phyloP scores from a whole-genome alignment of 2,888 invertebrate genomes.

The Drosophila conformis region DNA sequence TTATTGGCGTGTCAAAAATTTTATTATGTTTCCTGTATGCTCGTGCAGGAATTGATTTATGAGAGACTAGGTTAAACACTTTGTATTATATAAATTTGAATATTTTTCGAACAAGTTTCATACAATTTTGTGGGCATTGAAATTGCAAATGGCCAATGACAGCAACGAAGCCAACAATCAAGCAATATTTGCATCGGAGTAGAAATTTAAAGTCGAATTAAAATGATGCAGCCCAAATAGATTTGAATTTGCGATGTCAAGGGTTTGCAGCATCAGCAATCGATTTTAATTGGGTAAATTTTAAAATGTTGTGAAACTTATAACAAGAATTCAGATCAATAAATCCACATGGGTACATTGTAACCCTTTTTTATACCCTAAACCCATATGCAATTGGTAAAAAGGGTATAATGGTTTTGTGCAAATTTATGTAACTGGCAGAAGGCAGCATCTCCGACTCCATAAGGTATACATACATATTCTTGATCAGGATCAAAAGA shows the following conservation, averaged over 20 bases:
- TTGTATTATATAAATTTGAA: slow-evolving; percentile 10
- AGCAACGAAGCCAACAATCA: not conserved
- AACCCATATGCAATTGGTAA: not conserved
- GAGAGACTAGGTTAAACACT: slow-evolving; percentile 6
- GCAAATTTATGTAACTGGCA: not conserved
- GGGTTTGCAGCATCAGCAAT: slow-evolving; percentile 1
- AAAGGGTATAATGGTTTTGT: not conserved
- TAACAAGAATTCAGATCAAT: slow-evolving; percentile 38
- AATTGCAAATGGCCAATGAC: not conserved
- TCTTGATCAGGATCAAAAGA: not conserved
- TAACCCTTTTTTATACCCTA: slow-evolving; percentile 14
- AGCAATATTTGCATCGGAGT: not conserved
- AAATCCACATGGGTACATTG: slow-evolving; percentile 35
- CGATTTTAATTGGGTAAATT: slow-evolving; percentile 22
- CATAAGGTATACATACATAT: not conserved
- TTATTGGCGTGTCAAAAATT: slow-evolving; percentile 8
- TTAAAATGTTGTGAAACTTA: slow-evolving; percentile 17
- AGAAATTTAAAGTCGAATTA: slow-evolving; percentile 1
- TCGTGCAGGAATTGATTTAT: slow-evolving; percentile 10
- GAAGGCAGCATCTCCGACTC: not conserved
- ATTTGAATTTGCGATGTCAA: not conserved
- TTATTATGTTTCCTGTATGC: not conserved
- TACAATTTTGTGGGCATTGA: slow-evolving; percentile 11
- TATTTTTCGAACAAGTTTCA: slow-evolving; percentile 3
- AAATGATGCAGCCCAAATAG: not conserved